Evolutionary conservation across 2,888 invertebrate genomes (phyloP).

Genomic region (Trichopoda pennipes): DNA sequence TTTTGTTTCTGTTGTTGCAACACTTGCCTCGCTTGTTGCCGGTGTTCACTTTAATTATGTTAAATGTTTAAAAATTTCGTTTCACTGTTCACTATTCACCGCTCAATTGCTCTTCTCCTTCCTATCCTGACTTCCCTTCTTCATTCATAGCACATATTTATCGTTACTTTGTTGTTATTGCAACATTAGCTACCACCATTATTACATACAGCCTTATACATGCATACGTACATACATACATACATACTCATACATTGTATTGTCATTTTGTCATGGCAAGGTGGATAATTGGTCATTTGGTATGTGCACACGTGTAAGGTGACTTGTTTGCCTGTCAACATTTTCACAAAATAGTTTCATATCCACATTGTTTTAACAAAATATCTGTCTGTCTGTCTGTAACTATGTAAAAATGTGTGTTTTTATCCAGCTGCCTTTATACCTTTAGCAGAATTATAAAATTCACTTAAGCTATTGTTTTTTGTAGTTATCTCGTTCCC

Average conservation of each 20-base stretch:
- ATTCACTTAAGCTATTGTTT: conserved; percentile 19
- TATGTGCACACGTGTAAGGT: conserved; percentile 70
- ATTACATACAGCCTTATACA: background rate
- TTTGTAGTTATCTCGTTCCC: conserved; percentile 10
- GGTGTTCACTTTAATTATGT: conserved; percentile 67
- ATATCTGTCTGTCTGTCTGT: background rate
- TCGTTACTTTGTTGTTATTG: background rate
- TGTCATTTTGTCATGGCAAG: conserved; percentile 64
- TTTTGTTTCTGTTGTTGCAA: conserved; percentile 53
- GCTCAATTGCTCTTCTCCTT: conserved; percentile 1
- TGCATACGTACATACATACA: background rate
- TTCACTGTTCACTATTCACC: conserved; percentile 50
- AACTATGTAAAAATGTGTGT: background rate
- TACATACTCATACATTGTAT: background rate
- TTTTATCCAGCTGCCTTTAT: conserved; percentile 6
- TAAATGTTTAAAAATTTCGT: conserved; percentile 64
- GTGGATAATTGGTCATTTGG: conserved; percentile 69
- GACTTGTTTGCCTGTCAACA: conserved; percentile 70
- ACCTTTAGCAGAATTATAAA: conserved; percentile 47
- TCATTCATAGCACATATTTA: background rate
- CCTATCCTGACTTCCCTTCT: conserved; percentile 12
- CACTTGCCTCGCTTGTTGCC: conserved; percentile 60
- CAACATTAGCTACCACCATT: conserved; percentile 11
- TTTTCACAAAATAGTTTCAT: conserved; percentile 65
- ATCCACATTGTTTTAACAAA: conserved; percentile 56